phyloP scores from a whole-genome alignment of 2,888 invertebrate species.

The Ceraclea dissimilis region DNA sequence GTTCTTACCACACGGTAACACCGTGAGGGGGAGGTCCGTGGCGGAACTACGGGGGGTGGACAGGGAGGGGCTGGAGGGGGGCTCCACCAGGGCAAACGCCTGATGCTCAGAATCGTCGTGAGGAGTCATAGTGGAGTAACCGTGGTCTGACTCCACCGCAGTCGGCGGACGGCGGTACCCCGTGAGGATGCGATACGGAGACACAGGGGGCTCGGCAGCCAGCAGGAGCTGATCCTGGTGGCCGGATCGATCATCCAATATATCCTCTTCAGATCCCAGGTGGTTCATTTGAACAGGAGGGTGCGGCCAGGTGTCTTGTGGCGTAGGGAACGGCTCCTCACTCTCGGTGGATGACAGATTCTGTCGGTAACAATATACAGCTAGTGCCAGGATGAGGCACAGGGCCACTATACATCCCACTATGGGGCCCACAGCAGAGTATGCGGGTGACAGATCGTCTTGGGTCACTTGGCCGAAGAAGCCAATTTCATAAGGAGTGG shows the following conservation, averaged over 20 bases:
- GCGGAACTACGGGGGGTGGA: constrained; percentile 34
- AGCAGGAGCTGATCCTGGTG: constrained; percentile 60
- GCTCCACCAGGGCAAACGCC: constrained; percentile 64
- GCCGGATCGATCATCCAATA: constrained; percentile 54
- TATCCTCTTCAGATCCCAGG: constrained; percentile 61
- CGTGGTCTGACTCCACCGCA: constrained; percentile 84
- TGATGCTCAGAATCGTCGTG: constrained; percentile 84
- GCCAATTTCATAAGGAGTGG: constrained; percentile 75
- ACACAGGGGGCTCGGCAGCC: constrained; percentile 58
- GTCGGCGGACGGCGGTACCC: constrained; percentile 69
- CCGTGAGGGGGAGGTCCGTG: constrained; percentile 42
- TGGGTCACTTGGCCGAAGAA: constrained; percentile 46
- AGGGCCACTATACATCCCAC: constrained; percentile 79
- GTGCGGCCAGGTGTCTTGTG: constrained; percentile 46
- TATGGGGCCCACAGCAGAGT: constrained; percentile 78
- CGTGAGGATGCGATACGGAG: constrained; percentile 81
- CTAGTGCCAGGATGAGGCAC: constrained; percentile 71
- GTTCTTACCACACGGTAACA: constrained; percentile 48
- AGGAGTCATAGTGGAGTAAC: constrained; percentile 90
- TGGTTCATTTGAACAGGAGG: constrained; percentile 64
- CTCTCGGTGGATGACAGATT: constrained; percentile 48
- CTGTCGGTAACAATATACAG: constrained; percentile 77
- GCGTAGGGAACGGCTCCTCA: constrained; percentile 40
- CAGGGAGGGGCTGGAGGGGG: constrained; percentile 32
- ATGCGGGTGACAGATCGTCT: constrained; percentile 43